These are phyloP conservation scores for Rhea americana DNA, from an alignment of 2,113 vertebrate species.

Conservation along the genomic window DNA sequence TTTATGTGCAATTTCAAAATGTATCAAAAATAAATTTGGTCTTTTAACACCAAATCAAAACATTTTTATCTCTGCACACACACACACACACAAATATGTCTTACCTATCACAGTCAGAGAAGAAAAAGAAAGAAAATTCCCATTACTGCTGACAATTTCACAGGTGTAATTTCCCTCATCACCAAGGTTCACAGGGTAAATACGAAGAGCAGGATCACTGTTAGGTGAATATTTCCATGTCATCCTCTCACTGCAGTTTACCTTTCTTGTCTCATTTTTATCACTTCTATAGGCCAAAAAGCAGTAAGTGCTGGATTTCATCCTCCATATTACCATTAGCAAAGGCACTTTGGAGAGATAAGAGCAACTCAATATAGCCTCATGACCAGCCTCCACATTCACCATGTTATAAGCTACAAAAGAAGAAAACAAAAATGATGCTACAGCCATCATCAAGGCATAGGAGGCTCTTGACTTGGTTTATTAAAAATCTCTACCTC, in stretches of 20 bases:
- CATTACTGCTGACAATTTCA: rapidly evolving
- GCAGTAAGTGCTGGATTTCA: not conserved
- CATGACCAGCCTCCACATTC: not conserved
- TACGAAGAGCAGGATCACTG: not conserved
- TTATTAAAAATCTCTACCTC: not conserved
- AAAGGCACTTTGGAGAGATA: rapidly evolving
- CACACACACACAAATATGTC: not conserved
- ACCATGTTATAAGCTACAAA: not conserved
- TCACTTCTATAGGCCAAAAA: not conserved
- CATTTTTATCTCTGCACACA: not conserved
- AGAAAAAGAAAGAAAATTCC: not conserved
- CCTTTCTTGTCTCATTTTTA: rapidly evolving
- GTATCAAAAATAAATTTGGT: not conserved
- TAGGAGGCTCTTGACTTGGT: not conserved
- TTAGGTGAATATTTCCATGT: constrained; percentile 31
- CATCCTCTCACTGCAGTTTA: constrained; percentile 42
- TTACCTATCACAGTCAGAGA: constrained; percentile 68
- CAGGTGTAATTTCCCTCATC: constrained; percentile 65
- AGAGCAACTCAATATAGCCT: constrained; percentile 46
- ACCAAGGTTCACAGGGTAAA: constrained; percentile 24
- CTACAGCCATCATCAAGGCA: not conserved
- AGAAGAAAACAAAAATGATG: not conserved
- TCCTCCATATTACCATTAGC: not conserved
- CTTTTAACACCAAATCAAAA: not conserved
- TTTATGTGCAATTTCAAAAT: not conserved